Evolutionary conservation across 1,140 invertebrate genomes (phyloP).

Genomic region (Melitaea cinxia): DNA sequence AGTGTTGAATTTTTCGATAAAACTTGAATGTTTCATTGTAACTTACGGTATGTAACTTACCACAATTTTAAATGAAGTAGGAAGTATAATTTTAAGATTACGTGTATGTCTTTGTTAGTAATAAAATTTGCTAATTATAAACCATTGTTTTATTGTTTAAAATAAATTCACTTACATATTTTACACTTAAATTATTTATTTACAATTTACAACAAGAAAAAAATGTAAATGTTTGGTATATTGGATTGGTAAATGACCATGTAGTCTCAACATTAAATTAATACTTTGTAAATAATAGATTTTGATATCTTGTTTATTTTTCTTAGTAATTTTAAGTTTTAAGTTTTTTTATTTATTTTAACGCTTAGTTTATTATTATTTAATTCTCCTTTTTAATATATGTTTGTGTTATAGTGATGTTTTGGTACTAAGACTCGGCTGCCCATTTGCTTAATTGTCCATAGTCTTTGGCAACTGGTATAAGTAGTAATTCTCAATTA

Average conservation of each 20-base stretch:
- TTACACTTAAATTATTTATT: background rate
- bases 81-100: conserved; percentile 55
- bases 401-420: too few relatives aligned
- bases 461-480: too few relatives aligned
- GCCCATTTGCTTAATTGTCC: too few relatives aligned
- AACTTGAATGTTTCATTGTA: conserved; percentile 40
- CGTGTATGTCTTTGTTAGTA: conserved; percentile 72
- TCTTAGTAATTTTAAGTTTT: too few relatives aligned
- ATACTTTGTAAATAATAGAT: background rate
- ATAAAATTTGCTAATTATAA: conserved; percentile 59
- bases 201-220: background rate
- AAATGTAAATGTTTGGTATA: background rate
- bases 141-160: conserved; percentile 27
- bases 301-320: too few relatives aligned
- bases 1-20: conserved; percentile 26
- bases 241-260: background rate
- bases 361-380: too few relatives aligned
- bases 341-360: too few relatives aligned
- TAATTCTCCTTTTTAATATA: too few relatives aligned
- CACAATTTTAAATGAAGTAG: conserved; percentile 56
- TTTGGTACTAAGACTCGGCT: too few relatives aligned
- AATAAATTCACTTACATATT: background rate
- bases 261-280: background rate
- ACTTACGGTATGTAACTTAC: conserved; percentile 51
- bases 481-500: too few relatives aligned